These are phyloP conservation scores for Desmodus rotundus DNA, from an alignment of 2,113 vertebrate genomes.

Conservation along the genomic window DNA sequence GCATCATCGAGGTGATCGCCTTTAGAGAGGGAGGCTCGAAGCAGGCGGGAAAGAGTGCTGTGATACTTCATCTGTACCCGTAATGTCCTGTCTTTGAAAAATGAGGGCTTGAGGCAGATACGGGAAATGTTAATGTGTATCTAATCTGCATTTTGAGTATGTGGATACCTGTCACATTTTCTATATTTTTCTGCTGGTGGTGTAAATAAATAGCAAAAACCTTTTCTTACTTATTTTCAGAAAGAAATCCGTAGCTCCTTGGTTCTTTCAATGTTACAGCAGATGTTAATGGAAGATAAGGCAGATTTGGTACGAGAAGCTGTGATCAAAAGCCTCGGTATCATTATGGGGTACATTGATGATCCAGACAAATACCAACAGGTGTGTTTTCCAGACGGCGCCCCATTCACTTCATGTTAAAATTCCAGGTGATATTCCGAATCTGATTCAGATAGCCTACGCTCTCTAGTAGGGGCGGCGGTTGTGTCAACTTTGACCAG, in stretches of 20 bases:
- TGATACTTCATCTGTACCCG: not conserved
- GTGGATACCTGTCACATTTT: not conserved
- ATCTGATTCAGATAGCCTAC: not conserved
- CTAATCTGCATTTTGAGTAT: not conserved
- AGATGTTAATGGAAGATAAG: slow-evolving; percentile 98
- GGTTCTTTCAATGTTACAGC: slow-evolving; percentile 98
- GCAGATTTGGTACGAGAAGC: slow-evolving; percentile 98
- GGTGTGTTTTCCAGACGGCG: slow-evolving; percentile 79
- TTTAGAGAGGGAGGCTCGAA: not conserved
- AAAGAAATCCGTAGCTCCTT: slow-evolving; percentile 98
- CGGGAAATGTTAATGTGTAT: not conserved
- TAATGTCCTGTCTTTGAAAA: not conserved
- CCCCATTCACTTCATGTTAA: not conserved
- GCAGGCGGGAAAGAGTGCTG: not conserved
- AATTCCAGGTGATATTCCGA: not conserved
- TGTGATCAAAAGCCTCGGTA: slow-evolving; percentile 97
- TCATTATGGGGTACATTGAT: slow-evolving; percentile 99
- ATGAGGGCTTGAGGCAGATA: not conserved
- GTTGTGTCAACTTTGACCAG: not conserved
- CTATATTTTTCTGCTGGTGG: not conserved
- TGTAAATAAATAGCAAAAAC: slow-evolving; percentile 41
- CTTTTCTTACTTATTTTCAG: slow-evolving; percentile 79
- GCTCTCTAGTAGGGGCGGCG: not conserved
- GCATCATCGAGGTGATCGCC: not conserved
- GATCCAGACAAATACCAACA: slow-evolving; percentile 97